Conservation (phyloP, 2,888 invertebrate species). For the Odontomyia ornata region DNA sequence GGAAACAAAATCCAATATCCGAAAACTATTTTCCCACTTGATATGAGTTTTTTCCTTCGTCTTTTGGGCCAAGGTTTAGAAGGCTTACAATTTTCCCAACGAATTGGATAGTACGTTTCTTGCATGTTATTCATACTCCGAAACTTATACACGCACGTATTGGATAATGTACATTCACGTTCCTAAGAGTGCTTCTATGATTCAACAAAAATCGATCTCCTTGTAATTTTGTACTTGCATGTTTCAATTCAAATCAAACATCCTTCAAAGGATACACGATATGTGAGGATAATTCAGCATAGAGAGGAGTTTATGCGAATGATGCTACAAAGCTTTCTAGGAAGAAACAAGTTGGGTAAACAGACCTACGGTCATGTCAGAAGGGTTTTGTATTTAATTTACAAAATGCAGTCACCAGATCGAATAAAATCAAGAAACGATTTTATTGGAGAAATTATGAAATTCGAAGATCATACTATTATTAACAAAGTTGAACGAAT, state of each 20-base stretch:
- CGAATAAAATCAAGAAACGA: no score
- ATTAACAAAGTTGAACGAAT: no score
- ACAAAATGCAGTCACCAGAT: no score
- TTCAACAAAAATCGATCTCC: not conserved
- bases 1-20: conserved; percentile 44
- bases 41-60: conserved; percentile 39
- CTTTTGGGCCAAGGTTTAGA: conserved; percentile 9
- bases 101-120: no score
- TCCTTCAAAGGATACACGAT: not conserved
- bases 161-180: not conserved
- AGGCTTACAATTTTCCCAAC: not conserved
- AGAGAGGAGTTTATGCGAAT: no score
- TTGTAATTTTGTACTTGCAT: conserved; percentile 29
- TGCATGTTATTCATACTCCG: no score
- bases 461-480: no score
- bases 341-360: no score
- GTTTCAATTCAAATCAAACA: not conserved
- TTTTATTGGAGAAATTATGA: no score
- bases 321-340: no score
- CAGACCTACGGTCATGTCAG: no score
- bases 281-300: not conserved
- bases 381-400: no score
- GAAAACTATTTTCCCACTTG: conserved; percentile 43
- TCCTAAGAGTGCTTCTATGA: not conserved
- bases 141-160: not conserved